Evolutionary conservation across 2,113 vertebrate species (phyloP), one percentile per base, ranked within the genome.

Genomic region (Chaenogobius annularis): DNA sequence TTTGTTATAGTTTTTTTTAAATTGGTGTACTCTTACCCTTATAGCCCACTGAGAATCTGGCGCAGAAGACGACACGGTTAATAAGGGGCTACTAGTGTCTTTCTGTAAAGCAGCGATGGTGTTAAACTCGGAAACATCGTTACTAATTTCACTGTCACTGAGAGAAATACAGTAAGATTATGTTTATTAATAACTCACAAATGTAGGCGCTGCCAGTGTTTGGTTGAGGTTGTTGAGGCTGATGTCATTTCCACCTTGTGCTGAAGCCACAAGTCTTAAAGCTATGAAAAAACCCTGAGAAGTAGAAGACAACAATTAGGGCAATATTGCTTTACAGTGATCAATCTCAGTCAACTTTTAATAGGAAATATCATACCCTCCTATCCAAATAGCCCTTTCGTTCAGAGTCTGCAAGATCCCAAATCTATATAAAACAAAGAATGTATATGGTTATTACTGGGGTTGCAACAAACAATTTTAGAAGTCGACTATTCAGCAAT

Each of bases 401-500:
- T 73, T 99, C 97, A 0, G 95, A 95, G 85, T 99, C 98, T 0
- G 98, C 96, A 92, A 98, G 88, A 85, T 99, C 97, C 98, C 98
- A 99, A 85, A 99, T 98, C 98, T 99, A 86, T 31, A 31, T 4
- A 31, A 31, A 31, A 31, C 11, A 62, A 62, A 50, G 12, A 15
- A 65, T 3, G 10, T 9, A 12, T 11, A 46, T 12, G 10, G 3
- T 46, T 46, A 46, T 46, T 12, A 46, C 44, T 11, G 12, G 44
- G 37, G 37, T 9, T 40, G 37, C 3, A 40, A 40, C 37, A 6
- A 40, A 40, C 3, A 9, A 40, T 40, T 40, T 6, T 40, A 40
- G 37, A 7, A 40, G 3, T 40, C 37, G 7, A 40, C 37, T 7
- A 40, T 0, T 35, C 35, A 35, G 7, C 37, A 40, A 40, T 40